Base-by-base conservation (phyloP, 2,888 invertebrate genomes). In the Ligdia adustata region DNA sequence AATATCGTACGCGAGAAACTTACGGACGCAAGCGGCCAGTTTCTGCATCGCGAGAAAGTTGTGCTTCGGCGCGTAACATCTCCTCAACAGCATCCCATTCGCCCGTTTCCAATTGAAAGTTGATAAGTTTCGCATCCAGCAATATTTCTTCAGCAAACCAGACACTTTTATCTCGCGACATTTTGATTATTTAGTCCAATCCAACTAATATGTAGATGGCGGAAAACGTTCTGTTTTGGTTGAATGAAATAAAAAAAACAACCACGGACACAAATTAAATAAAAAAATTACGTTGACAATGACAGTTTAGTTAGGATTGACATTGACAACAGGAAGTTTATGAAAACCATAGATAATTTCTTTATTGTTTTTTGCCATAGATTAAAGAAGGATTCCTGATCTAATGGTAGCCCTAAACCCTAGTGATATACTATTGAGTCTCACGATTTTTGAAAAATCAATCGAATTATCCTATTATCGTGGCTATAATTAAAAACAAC, bases 61-160 rank as follows among this genome's bases (percentile, higher is more conserved):
- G 90, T 9, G 91, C 91, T 62, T 91, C 87, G 2, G 89, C 86
- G 37, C 90, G 82, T 52, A 91, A 71, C 88, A 91, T 89, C 75
- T 90, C 90, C 55, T 90, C 90, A 1, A 91, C 87, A 15, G 89
- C 85, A 39, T 87, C 86, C 87, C 89, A 91, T 80, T 91, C 91
- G 66, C 90, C 90, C 0, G 87, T 81, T 65, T 90, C 90, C 53
- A 91, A 62, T 64, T 90, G 90, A 39, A 81, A 88, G 64, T 91
- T 90, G 24, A 91, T 90, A 32, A 91, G 72, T 64, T 90, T 90
- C 4, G 90, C 90, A 67, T 91, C 90, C 47, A 91, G 66, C 34
- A 91, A 65, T 59, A 91, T 90, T 62, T 91, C 91, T 68, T 91
- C 91, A 3, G 89, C 90, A 57, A 90, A 91, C 90, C 90, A 90